Conservation (phyloP, 2,888 invertebrate genomes). For the Agrochola circellaris region DNA sequence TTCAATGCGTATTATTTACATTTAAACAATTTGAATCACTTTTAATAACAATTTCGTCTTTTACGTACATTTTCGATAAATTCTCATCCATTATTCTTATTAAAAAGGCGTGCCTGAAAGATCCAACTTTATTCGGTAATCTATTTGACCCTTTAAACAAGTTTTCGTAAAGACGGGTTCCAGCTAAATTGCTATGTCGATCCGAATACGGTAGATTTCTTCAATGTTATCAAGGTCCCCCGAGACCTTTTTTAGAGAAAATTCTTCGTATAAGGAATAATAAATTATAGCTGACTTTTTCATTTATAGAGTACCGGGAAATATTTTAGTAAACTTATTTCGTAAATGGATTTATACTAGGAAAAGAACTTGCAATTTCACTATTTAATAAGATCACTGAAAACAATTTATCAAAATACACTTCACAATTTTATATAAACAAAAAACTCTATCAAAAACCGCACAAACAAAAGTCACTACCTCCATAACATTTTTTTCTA, state of each 20-base stretch:
- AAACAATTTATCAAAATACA: not conserved
- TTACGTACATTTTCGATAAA: slow-evolving; percentile 13
- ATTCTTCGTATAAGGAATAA: slow-evolving; percentile 62
- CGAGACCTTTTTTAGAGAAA: slow-evolving; percentile 54
- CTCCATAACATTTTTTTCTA: slow-evolving; percentile 17
- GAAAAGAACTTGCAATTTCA: not conserved
- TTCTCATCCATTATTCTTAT: slow-evolving; percentile 41
- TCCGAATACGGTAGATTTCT: slow-evolving; percentile 60
- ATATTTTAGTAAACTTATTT: slow-evolving; percentile 33
- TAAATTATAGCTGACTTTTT: slow-evolving; percentile 59
- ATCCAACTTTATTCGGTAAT: slow-evolving; percentile 63
- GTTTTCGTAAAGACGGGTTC: slow-evolving; percentile 64
- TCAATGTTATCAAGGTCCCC: slow-evolving; percentile 63
- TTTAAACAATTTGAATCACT: not conserved
- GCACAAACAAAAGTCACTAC: slow-evolving; percentile 1
- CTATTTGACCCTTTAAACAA: slow-evolving; percentile 68
- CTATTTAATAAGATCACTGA: not conserved
- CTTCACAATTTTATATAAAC: not conserved
- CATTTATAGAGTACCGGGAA: slow-evolving; percentile 31
- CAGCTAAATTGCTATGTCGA: slow-evolving; percentile 67
- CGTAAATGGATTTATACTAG: not conserved
- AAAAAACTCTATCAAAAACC: not conserved
- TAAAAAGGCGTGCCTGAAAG: slow-evolving; percentile 37
- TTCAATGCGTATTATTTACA: not conserved
- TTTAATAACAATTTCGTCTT: not conserved